Percentiles rank a stretch among this genome's conserved stretches.
Conservation (phyloP, 30 jellyfish, hydroid and myxozoan genomes). For the Turritopsis rubra region DNA sequence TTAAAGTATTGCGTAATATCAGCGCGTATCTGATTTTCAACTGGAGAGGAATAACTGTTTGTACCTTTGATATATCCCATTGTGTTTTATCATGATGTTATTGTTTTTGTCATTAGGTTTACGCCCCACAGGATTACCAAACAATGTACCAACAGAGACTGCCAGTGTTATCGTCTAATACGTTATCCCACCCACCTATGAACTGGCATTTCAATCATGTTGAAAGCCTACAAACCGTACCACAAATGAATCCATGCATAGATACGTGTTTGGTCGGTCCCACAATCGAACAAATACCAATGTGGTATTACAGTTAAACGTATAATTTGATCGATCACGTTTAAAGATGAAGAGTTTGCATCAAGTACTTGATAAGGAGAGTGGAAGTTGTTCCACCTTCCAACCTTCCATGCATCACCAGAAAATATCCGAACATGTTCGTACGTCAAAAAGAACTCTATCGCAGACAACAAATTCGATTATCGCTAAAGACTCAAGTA, state of each 20-base stretch:
- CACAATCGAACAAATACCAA: neutral
- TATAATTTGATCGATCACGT: too few species aligned
- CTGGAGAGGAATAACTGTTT: neutral
- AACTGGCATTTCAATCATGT: neutral
- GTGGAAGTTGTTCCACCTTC: neutral
- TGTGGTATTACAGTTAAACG: neutral
- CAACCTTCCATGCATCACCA: neutral
- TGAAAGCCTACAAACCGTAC: neutral
- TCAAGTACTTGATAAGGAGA: too few species aligned
- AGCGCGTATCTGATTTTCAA: neutral
- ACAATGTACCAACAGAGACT: neutral
- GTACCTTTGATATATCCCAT: neutral
- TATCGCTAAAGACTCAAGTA: neutral
- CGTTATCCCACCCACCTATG: neutral
- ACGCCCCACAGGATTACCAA: neutral
- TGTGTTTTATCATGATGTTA: neutral
- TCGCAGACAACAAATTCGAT: neutral
- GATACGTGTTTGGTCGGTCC: neutral
- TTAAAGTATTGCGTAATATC: neutral
- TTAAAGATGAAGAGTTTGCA: too few species aligned
- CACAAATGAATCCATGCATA: neutral
- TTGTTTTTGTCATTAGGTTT: neutral
- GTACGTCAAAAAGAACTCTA: neutral
- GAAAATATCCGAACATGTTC: neutral
- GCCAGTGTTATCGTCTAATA: neutral